Evolutionary conservation across 2,888 invertebrate genomes (phyloP), one percentile per base, ranked within the genome.

Genomic region (Baronia brevicornis): DNA sequence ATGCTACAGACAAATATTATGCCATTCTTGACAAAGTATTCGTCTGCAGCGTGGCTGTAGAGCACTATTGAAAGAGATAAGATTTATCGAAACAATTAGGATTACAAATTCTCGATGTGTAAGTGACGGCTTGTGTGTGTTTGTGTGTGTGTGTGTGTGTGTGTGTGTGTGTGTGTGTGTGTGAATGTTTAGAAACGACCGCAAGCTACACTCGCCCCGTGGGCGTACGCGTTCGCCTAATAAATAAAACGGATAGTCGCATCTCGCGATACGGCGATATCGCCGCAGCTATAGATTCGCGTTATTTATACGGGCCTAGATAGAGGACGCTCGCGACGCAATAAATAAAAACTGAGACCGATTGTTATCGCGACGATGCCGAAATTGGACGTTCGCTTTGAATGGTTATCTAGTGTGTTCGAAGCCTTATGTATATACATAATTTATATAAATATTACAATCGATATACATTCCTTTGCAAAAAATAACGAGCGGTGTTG

Each of bases 301-400:
- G 36, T 51, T 48, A 50, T 51, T 53, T 51, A 53, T 52, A 43
- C 39, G 38, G 35, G 39, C 38, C 43, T 43, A 46, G 45, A 46
- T 48, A 42, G 36, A 33, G 36, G 28, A 14, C 43, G 38, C 39
- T 35, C 39, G 38, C 41, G 38, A 33, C 30, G 46, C 40, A 39
- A 52, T 52, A 54, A 51, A 54, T 52, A 54, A 54, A 52, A 54
- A 49, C 48, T 34, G 43, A 41, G 43, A 39, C 33, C 18, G 54
- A 52, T 54, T 23, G 13, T 43, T 51, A 54, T 54, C 54, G 29
- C 19, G 12, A 26, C 18, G 32, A 36, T 37, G 38, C 45, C 49
- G 41, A 49, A 52, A 51, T 49, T 51, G 49, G 50, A 47, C 44
- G 44, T 19, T 13, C 14, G 34, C 15, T 35, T 22, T 30, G 35